phyloP scores from a whole-genome alignment of 2,113 vertebrate genomes.

The Leucoraja erinaceus region DNA sequence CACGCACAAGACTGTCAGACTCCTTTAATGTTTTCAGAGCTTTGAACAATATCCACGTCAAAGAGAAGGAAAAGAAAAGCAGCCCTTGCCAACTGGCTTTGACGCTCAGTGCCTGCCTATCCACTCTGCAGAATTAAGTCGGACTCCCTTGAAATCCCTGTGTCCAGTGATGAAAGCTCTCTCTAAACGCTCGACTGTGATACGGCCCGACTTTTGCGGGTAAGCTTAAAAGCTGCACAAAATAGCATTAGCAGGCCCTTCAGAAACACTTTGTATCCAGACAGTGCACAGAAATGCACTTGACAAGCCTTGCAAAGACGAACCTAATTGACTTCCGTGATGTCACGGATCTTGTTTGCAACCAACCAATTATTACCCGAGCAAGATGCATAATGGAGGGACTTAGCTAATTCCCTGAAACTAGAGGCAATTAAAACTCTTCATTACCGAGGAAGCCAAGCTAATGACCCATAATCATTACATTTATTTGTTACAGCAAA shows the following conservation, averaged over 20 bases:
- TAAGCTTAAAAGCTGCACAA: constrained; percentile 43
- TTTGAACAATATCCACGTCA: constrained; percentile 39
- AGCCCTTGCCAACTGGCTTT: constrained; percentile 40
- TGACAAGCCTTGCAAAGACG: constrained; percentile 47
- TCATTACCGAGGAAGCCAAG: constrained; percentile 54
- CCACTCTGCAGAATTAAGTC: not conserved
- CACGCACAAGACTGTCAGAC: constrained; percentile 14
- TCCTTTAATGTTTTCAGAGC: constrained; percentile 37
- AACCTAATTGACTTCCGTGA: constrained; percentile 58
- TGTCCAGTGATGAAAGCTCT: constrained; percentile 38
- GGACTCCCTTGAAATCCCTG: constrained; percentile 21
- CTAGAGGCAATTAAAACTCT: constrained; percentile 59
- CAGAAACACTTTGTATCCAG: constrained; percentile 47
- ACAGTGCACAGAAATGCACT: constrained; percentile 51
- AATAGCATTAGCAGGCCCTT: constrained; percentile 47
- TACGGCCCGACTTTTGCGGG: constrained; percentile 39
- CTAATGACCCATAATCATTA: constrained; percentile 58
- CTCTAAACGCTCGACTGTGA: constrained; percentile 40
- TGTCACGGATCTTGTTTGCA: constrained; percentile 52
- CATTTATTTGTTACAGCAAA: constrained; percentile 45
- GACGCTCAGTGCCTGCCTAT: constrained; percentile 39
- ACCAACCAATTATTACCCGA: constrained; percentile 48
- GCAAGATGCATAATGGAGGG: constrained; percentile 49
- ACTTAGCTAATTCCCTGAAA: constrained; percentile 57
- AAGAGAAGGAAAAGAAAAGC: not conserved